phyloP scores from a whole-genome alignment of 2,113 vertebrate genomes.

The Aptenodytes forsteri region DNA sequence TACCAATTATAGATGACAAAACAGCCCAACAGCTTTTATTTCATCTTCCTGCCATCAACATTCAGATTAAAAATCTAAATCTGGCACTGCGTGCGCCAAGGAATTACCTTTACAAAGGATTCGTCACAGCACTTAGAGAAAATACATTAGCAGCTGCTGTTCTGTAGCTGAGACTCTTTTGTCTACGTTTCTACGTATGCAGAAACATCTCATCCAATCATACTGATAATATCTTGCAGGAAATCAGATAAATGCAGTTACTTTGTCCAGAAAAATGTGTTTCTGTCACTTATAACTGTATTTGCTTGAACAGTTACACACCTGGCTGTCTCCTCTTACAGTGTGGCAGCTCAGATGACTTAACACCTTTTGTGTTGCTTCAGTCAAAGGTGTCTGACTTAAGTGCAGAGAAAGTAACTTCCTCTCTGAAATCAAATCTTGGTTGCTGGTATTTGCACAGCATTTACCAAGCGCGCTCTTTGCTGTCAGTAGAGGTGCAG shows the following conservation, averaged over 20 bases:
- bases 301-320: conserved; percentile 36
- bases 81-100: background rate
- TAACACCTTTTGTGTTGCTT: conserved; percentile 38
- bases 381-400: background rate
- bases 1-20: background rate
- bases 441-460: background rate
- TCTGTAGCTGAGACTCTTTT: background rate
- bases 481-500: background rate
- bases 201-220: background rate
- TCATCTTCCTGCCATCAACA: background rate
- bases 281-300: background rate
- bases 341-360: background rate
- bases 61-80: background rate
- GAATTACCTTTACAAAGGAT: background rate
- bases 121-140: background rate
- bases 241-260: background rate
- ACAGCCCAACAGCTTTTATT: background rate
- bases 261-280: background rate
- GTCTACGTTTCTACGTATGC: rapidly evolving
- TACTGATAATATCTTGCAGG: background rate
- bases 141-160: background rate
- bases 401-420: conserved; percentile 12
- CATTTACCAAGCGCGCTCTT: background rate
- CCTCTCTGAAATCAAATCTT: conserved; percentile 15
- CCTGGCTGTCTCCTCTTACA: conserved; percentile 48